Conservation (phyloP, 2,797 vertebrate species). For the Vultur gryphus region DNA sequence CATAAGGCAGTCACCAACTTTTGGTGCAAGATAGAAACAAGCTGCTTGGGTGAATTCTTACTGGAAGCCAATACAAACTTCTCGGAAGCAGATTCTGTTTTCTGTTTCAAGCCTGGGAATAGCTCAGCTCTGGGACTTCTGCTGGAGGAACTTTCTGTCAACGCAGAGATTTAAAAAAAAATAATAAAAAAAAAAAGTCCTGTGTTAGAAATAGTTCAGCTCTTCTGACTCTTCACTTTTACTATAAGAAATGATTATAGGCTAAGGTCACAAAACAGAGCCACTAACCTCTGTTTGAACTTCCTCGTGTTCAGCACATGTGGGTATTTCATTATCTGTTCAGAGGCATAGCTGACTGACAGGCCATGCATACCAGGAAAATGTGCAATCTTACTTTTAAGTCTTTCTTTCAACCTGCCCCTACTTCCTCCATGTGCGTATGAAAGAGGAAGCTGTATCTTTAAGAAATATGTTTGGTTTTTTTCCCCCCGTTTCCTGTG, state of each 20-base stretch:
- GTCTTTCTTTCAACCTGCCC: not conserved
- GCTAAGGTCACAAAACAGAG: conserved; percentile 31
- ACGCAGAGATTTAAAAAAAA: not conserved
- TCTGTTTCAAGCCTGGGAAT: not conserved
- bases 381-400: not conserved
- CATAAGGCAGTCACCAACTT: not conserved
- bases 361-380: not conserved
- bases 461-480: not conserved
- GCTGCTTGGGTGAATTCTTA: not conserved
- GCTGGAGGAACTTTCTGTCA: not conserved
- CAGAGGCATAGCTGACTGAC: conserved; percentile 16
- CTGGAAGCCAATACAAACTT: not conserved
- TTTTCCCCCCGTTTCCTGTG: not conserved
- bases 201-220: not conserved
- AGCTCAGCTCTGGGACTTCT: not conserved
- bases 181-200: not conserved
- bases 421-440: not conserved
- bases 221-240: conserved; percentile 16
- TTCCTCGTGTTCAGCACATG: conserved; percentile 18
- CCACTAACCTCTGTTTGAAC: conserved; percentile 55
- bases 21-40: not conserved
- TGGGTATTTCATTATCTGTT: conserved; percentile 25
- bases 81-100: not conserved
- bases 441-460: not conserved
- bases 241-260: conserved; percentile 12